Evolutionary conservation across 2,888 invertebrate genomes (phyloP).

Genomic region (Cabera pusaria): DNA sequence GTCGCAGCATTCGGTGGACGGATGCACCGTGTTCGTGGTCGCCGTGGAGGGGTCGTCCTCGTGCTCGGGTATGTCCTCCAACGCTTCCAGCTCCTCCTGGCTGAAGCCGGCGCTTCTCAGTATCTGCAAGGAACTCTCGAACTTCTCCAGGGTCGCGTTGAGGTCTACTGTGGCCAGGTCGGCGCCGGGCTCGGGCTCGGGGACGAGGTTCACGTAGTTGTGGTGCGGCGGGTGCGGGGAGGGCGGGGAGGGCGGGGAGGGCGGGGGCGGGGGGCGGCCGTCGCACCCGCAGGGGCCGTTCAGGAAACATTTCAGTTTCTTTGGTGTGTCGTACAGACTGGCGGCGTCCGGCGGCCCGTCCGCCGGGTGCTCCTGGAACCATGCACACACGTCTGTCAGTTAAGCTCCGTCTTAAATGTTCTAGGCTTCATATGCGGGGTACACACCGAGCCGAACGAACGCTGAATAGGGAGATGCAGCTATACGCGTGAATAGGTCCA

Average conservation of each 20-base stretch:
- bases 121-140: conserved; percentile 89
- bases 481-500: too few relatives aligned
- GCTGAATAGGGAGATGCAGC: too few relatives aligned
- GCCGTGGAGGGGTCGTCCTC: conserved; percentile 71
- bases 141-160: conserved; percentile 89
- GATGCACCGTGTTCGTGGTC: conserved; percentile 66
- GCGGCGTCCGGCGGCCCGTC: conserved; percentile 56
- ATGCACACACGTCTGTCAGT: too few relatives aligned
- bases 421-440: too few relatives aligned
- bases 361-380: conserved; percentile 77
- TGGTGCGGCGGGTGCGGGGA: conserved; percentile 41
- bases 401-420: too few relatives aligned
- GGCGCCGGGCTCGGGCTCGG: conserved; percentile 66
- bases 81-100: conserved; percentile 78
- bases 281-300: conserved; percentile 82
- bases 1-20: conserved; percentile 61
- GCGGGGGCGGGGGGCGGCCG: neutral
- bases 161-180: conserved; percentile 91
- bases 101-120: conserved; percentile 84
- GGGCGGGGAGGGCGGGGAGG: conserved; percentile 34
- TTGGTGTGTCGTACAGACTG: conserved; percentile 89
- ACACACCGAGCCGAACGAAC: too few relatives aligned
- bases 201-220: conserved; percentile 79
- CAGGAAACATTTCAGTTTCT: conserved; percentile 88
- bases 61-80: conserved; percentile 74